Conservation (phyloP, 1,140 invertebrate genomes). For the Choristoneura fumiferana region DNA sequence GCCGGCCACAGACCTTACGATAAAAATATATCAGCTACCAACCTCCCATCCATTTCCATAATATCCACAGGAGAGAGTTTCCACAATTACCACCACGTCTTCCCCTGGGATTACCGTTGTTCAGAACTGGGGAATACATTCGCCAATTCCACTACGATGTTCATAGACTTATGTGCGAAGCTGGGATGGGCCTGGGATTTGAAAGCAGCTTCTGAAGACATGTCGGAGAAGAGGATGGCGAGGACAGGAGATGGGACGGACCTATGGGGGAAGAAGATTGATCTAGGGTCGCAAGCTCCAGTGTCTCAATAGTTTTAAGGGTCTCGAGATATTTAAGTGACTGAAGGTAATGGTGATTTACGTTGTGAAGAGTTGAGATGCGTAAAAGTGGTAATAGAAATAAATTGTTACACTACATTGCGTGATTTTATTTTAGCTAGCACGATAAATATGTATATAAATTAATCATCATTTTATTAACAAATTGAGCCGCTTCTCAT, state of each 20-base stretch:
- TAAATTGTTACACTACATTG: too few species aligned
- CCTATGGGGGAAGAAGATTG: too few species aligned
- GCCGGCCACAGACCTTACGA: background rate
- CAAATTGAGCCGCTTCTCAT: too few species aligned
- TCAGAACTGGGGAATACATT: background rate
- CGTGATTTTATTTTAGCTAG: too few species aligned
- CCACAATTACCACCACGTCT: conserved; percentile 2
- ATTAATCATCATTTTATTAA: too few species aligned
- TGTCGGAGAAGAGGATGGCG: background rate
- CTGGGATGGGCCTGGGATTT: background rate
- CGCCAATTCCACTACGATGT: background rate
- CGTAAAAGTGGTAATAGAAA: too few species aligned
- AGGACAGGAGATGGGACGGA: background rate
- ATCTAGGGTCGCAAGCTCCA: too few species aligned
- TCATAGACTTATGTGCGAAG: background rate
- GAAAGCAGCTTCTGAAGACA: background rate
- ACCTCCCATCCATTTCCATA: background rate
- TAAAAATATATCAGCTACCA: background rate
- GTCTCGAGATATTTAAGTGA: too few species aligned
- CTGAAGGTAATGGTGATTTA: too few species aligned
- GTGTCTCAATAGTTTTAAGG: too few species aligned
- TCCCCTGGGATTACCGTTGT: background rate
- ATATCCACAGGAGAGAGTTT: background rate
- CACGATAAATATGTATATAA: too few species aligned
- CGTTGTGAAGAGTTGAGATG: too few species aligned